These are phyloP conservation scores for Anomalospiza imberbis DNA, from an alignment of 2,797 vertebrate genomes.

Conservation along the genomic window DNA sequence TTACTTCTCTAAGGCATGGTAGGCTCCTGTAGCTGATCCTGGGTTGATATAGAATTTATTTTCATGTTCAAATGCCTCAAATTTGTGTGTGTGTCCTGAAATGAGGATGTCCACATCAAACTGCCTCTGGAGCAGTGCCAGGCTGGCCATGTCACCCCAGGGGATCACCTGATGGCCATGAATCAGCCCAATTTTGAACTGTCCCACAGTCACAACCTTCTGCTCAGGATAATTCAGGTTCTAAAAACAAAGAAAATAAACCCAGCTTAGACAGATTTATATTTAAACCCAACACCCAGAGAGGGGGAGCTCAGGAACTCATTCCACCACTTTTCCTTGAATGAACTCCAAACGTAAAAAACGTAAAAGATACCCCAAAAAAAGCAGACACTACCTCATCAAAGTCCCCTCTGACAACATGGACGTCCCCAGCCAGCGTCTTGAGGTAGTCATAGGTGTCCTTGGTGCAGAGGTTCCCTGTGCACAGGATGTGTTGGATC, in stretches of 20 bases:
- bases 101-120: constrained; percentile 99
- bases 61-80: constrained; percentile 97
- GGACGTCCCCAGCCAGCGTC: constrained; percentile 96
- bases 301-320: background rate
- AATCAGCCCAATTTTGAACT: constrained; percentile 98
- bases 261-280: background rate
- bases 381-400: constrained; percentile 82
- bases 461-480: constrained; percentile 99
- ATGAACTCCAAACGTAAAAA: background rate
- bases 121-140: constrained; percentile 94
- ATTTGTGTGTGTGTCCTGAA: constrained; percentile 98
- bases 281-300: background rate
- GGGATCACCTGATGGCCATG: constrained; percentile 98
- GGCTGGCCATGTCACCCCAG: constrained; percentile 97
- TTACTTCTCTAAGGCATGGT: constrained; percentile 95
- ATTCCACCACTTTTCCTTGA: background rate
- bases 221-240: constrained; percentile 98
- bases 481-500: constrained; percentile 99
- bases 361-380: background rate
- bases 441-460: constrained; percentile 99
- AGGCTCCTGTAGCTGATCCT: constrained; percentile 96
- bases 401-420: constrained; percentile 96
- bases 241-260: constrained; percentile 60
- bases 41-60: constrained; percentile 99
- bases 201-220: constrained; percentile 98